Conservation (phyloP, 2,888 invertebrate species). For the Orthosia cruda region DNA sequence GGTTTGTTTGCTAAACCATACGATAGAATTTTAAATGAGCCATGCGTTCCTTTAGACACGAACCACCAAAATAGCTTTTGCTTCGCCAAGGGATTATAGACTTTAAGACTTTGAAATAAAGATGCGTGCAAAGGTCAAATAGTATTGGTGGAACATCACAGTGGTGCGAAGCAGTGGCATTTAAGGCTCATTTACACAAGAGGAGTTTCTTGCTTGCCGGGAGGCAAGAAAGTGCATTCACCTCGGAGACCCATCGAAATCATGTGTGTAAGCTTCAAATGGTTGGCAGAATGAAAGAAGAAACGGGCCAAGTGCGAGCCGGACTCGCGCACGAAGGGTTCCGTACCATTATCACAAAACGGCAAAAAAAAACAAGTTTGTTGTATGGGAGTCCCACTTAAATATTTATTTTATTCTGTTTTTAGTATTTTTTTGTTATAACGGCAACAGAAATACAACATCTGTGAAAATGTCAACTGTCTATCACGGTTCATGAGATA, state of each 20-base stretch:
- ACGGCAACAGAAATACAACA: too few relatives aligned
- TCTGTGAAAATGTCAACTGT: too few relatives aligned
- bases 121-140: neutral
- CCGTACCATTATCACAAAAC: too few relatives aligned
- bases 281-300: too few relatives aligned
- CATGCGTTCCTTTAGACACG: slow-evolving; percentile 63
- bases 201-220: neutral
- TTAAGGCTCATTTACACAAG: slow-evolving; percentile 12
- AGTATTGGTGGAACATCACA: slow-evolving; percentile 11
- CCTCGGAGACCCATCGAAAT: neutral
- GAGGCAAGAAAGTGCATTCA: neutral
- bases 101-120: slow-evolving; percentile 15
- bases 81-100: slow-evolving; percentile 20
- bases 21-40: slow-evolving; percentile 73
- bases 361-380: too few relatives aligned
- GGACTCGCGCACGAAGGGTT: too few relatives aligned
- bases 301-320: too few relatives aligned
- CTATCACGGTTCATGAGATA: too few relatives aligned
- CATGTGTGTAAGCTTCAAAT: neutral
- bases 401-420: too few relatives aligned
- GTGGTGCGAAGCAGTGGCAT: slow-evolving; percentile 7
- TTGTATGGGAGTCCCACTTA: too few relatives aligned
- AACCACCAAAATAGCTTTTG: slow-evolving; percentile 19
- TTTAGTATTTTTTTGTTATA: too few relatives aligned
- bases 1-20: slow-evolving; percentile 60